A percentile compares a stretch with the other conserved stretches of the same genome.
phyloP scores from a whole-genome alignment of 2,797 vertebrate genomes.

The Hoplostethus atlanticus region DNA sequence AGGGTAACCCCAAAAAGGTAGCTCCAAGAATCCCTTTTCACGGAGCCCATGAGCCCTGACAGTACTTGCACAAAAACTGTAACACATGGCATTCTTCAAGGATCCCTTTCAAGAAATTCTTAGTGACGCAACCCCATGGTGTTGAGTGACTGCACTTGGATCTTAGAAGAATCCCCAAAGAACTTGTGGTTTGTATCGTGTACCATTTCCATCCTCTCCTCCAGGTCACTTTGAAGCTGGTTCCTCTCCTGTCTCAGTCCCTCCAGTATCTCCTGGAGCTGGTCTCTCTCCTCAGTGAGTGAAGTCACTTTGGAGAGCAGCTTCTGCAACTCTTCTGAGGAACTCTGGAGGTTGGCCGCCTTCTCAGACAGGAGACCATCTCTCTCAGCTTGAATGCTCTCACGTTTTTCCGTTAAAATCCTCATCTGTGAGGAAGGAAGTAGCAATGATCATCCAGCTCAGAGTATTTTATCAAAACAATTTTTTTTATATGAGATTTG shows the following conservation, averaged over 20 bases:
- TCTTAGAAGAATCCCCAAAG: no score
- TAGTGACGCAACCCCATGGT: no score
- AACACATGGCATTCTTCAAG: no score
- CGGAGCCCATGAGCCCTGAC: no score
- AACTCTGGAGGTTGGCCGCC: not conserved
- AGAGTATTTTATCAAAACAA: not conserved
- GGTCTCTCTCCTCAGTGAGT: constrained; percentile 75
- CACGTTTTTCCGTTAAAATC: constrained; percentile 5
- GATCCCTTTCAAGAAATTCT: no score
- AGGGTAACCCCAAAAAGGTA: no score
- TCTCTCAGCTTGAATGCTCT: constrained; percentile 35
- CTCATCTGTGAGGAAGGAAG: not conserved
- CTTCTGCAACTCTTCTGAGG: constrained; percentile 36
- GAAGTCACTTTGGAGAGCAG: constrained; percentile 58
- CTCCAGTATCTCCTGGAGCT: constrained; percentile 73
- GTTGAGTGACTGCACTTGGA: no score
- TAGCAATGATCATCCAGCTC: no score
- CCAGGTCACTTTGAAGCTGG: constrained; percentile 70
- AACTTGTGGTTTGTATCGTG: not conserved
- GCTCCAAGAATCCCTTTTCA: no score
- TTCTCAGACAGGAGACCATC: constrained; percentile 35
- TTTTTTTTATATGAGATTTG: not conserved
- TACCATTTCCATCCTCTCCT: constrained; percentile 75
- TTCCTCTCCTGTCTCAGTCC: constrained; percentile 66
- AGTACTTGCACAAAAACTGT: no score